Conservation (phyloP, 2,888 invertebrate genomes). For the Drosophila pullipes region DNA sequence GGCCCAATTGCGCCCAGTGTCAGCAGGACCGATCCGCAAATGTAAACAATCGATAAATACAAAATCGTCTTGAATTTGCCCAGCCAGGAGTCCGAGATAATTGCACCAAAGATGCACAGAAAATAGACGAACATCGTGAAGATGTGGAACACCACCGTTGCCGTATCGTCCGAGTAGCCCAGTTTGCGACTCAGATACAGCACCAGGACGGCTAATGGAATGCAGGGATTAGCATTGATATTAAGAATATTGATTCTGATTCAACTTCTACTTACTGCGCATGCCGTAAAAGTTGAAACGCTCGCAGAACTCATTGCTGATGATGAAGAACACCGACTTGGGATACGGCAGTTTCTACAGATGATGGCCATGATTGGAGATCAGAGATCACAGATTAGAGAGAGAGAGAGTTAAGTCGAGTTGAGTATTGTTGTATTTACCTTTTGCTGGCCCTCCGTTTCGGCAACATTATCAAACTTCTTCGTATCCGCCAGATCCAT, state of each 20-base stretch:
- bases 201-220: constrained; percentile 89
- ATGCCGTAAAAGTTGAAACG: constrained; percentile 97
- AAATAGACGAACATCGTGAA: constrained; percentile 92
- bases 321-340: constrained; percentile 94
- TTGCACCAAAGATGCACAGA: constrained; percentile 91
- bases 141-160: constrained; percentile 91
- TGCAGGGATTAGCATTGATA: background rate
- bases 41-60: constrained; percentile 90
- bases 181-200: constrained; percentile 90
- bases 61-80: constrained; percentile 92
- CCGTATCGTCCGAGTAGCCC: constrained; percentile 87
- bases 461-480: constrained; percentile 59
- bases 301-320: constrained; percentile 98
- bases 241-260: background rate
- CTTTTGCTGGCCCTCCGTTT: constrained; percentile 82
- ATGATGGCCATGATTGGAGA: background rate
- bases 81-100: constrained; percentile 91
- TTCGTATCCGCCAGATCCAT: constrained; percentile 41
- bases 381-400: background rate
- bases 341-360: constrained; percentile 87
- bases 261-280: constrained; percentile 89
- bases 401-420: background rate
- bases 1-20: constrained; percentile 87
- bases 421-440: constrained; percentile 44
- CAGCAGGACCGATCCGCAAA: constrained; percentile 89